Base-by-base conservation (phyloP, 1,140 invertebrate species). In the Charaxes varanes region DNA sequence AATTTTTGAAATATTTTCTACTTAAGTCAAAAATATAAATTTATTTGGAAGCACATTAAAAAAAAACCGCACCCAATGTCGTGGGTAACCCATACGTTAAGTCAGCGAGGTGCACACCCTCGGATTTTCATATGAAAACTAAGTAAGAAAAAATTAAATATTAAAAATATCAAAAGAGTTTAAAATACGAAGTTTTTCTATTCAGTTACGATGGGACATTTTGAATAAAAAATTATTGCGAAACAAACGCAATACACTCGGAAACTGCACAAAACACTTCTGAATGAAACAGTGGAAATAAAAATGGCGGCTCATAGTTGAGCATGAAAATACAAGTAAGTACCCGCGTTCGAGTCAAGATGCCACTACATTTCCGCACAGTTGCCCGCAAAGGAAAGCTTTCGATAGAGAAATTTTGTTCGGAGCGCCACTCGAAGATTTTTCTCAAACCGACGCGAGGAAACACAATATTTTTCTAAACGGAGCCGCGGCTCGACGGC, bases 331-430 rank as follows among this genome's bases (percentile, higher is more conserved):
- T 62, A 62, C 61, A 62, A 60, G 59, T 61, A 61, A 63, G 57
- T 61, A 58, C 53, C 54, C 50, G 57, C 60, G 58, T 67, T 64
- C 37, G 60, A 73, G 65, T 77, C 72, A 72, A 77, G 72, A 77
- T 61, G 62, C 54, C 62, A 56, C 72, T 77, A 61, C 56, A 60
- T 59, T 65, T 65, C 61, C 67, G 59, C 67, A 52, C 53, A 60
- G 63, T 66, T 74, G 63, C 60, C 49, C 61, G 61, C 61, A 73
- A 77, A 77, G 69, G 67, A 66, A 70, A 53, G 56, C 57, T 62
- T 67, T 64, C 55, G 57, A 69, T 62, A 58, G 60, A 74, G 66
- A 54, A 71, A 68, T 70, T 76, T 62, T 59, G 57, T 67, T 67
- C 48, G 24, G 47, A 62, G 57, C 48, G 41, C 43, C 47, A 62